phyloP scores from a whole-genome alignment of 2,797 vertebrate genomes.

The Argentina silus region DNA sequence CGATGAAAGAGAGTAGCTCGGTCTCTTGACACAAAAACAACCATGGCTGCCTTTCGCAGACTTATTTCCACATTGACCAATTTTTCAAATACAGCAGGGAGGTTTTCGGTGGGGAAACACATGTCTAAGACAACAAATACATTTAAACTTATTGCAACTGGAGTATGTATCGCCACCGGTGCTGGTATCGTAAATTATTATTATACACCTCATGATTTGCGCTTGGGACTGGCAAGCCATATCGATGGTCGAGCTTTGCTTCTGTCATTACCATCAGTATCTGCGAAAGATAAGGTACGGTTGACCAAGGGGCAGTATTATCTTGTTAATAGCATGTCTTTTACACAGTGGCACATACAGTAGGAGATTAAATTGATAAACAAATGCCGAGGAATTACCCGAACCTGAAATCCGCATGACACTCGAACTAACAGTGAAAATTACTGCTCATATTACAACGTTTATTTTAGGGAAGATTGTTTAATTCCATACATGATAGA shows the following conservation, averaged over 20 bases:
- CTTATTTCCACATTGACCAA: conserved; percentile 45
- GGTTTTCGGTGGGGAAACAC: conserved; percentile 22
- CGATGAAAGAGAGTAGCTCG: conserved; percentile 59
- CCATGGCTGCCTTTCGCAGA: conserved; percentile 76
- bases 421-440: no score
- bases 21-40: conserved; percentile 51
- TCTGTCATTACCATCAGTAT: conserved; percentile 66
- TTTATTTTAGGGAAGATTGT: no score
- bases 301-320: conserved; percentile 5
- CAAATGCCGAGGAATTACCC: neutral
- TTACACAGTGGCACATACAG: neutral
- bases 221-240: conserved; percentile 32
- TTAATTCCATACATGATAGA: neutral
- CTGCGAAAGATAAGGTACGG: conserved; percentile 69
- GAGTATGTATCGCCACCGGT: conserved; percentile 43
- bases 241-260: conserved; percentile 54
- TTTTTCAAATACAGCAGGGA: conserved; percentile 29
- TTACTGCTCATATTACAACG: no score
- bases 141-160: conserved; percentile 42
- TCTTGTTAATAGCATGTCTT: neutral
- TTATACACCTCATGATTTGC: neutral
- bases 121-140: conserved; percentile 15
- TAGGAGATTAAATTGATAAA: neutral
- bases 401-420: no score
- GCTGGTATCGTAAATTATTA: conserved; percentile 45